phyloP scores from a whole-genome alignment of 2,888 invertebrate species.

The Stenurella melanura region DNA sequence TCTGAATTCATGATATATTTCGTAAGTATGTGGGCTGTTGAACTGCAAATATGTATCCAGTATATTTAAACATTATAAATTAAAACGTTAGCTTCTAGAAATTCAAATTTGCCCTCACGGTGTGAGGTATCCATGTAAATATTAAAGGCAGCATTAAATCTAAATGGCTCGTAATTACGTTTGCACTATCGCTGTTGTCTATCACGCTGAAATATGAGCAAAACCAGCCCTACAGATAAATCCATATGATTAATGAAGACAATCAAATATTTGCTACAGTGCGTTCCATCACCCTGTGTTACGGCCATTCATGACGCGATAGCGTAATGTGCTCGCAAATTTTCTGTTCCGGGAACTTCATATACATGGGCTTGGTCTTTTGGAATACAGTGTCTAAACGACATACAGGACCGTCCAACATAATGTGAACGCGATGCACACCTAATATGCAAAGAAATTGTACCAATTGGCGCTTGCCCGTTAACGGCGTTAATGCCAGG shows the following conservation, averaged over 20 bases:
- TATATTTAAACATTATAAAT: constrained; percentile 49
- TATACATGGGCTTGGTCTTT: neutral
- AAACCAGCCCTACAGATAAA: constrained; percentile 54
- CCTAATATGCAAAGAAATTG: no score
- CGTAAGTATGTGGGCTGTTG: constrained; percentile 4
- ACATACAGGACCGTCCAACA: no score
- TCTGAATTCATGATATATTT: constrained; percentile 23
- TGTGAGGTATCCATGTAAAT: constrained; percentile 54
- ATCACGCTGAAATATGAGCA: constrained; percentile 58
- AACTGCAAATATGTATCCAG: constrained; percentile 39
- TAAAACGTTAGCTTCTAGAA: constrained; percentile 51
- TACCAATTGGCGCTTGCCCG: no score
- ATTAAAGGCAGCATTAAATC: constrained; percentile 61
- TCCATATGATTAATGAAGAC: constrained; percentile 59
- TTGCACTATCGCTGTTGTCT: constrained; percentile 60
- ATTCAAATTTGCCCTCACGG: constrained; percentile 50
- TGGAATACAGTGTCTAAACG: no score
- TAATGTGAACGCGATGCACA: no score
- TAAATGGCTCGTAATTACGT: constrained; percentile 60
- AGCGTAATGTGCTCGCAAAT: constrained; percentile 5
- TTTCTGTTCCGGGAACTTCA: neutral
- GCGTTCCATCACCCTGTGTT: constrained; percentile 23
- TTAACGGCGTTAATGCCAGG: no score
- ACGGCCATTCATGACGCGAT: constrained; percentile 5
- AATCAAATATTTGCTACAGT: constrained; percentile 48